phyloP scores from a whole-genome alignment of 1,140 invertebrate species.

The Diprion similis region DNA sequence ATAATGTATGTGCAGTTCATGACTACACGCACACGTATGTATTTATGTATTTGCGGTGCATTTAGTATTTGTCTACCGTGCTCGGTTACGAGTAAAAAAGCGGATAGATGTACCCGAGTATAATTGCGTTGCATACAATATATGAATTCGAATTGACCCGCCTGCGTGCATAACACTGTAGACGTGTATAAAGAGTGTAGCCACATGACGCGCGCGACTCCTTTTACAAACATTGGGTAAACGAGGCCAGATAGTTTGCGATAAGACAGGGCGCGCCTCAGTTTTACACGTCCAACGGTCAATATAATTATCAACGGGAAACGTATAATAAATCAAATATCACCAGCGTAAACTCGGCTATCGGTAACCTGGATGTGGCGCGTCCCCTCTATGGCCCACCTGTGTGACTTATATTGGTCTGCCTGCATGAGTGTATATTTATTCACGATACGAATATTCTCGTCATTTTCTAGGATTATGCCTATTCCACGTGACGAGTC shows the following conservation, averaged over 20 bases:
- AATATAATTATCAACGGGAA: conserved; percentile 8
- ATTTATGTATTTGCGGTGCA: not conserved
- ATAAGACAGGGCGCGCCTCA: not conserved
- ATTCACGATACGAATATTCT: too few species aligned
- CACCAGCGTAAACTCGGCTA: not conserved
- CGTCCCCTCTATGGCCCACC: too few species aligned
- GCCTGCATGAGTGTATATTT: too few species aligned
- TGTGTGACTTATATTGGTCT: too few species aligned
- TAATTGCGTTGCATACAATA: too few species aligned
- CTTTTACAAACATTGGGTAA: conserved; percentile 7
- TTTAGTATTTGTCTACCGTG: not conserved
- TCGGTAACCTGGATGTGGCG: too few species aligned
- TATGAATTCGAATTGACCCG: too few species aligned
- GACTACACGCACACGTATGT: not conserved
- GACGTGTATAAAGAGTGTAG: not conserved
- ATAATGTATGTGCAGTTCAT: not conserved
- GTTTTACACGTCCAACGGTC: conserved; percentile 7
- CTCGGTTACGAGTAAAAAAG: not conserved
- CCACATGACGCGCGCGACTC: not conserved
- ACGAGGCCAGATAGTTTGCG: conserved; percentile 1
- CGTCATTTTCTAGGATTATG: too few species aligned
- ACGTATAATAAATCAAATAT: conserved; percentile 1
- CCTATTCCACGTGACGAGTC: too few species aligned
- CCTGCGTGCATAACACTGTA: too few species aligned
- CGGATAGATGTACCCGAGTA: not conserved